Percentiles rank a stretch among this genome's conserved stretches.
Conservation (phyloP, 1,140 invertebrate species). For the Linepithema humile region DNA sequence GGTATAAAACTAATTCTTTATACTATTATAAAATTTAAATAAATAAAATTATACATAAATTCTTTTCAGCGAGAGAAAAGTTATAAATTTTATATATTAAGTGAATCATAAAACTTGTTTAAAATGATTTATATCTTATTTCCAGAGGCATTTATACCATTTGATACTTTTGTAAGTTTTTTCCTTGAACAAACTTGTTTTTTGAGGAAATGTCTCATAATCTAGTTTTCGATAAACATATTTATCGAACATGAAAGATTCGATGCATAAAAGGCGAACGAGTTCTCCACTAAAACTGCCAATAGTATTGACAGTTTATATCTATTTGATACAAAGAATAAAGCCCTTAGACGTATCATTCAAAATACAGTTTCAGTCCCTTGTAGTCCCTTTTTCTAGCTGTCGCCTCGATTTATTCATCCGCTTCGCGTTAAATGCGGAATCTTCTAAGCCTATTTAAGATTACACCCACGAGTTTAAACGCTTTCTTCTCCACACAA, state of each 20-base stretch:
- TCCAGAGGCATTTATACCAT: background rate
- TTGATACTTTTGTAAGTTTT: background rate
- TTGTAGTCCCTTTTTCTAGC: background rate
- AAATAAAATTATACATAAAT: no score
- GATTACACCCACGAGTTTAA: no score
- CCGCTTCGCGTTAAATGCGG: background rate
- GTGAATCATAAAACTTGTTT: background rate
- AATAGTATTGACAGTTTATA: constrained; percentile 31
- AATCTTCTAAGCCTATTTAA: background rate
- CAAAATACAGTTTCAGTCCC: background rate
- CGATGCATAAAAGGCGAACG: background rate
- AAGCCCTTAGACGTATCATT: background rate
- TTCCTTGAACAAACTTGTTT: background rate
- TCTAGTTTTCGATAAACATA: background rate
- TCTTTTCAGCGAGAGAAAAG: no score
- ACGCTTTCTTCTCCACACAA: no score
- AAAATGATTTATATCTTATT: background rate
- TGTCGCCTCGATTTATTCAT: background rate
- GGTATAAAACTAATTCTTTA: no score
- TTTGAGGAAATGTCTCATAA: background rate
- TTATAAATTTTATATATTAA: no score
- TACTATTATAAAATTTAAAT: no score
- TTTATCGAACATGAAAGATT: background rate
- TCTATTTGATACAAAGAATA: background rate
- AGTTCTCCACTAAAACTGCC: background rate